Conservation (phyloP, 1,140 invertebrate species). For the Plectrocnemia conspersa region DNA sequence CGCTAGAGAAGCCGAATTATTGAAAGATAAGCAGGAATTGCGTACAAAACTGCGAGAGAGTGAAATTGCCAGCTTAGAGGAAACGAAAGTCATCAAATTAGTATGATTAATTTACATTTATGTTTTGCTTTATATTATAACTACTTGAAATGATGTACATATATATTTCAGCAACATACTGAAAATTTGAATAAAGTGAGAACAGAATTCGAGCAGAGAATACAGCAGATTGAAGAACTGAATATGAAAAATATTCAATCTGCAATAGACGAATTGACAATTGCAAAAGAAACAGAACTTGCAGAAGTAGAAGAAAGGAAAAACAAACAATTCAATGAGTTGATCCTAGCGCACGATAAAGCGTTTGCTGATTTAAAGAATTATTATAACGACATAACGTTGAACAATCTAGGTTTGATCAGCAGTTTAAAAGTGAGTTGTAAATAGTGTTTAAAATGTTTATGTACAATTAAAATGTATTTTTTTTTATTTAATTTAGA, state of each 20-base stretch:
- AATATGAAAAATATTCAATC: conserved; percentile 73
- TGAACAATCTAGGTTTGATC: conserved; percentile 84
- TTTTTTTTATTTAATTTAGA: conserved; percentile 46
- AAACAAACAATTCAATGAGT: conserved; percentile 74
- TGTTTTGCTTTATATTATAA: neutral
- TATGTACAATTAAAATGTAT: neutral
- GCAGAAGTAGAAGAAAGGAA: conserved; percentile 86
- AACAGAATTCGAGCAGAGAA: conserved; percentile 67
- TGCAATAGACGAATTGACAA: conserved; percentile 67
- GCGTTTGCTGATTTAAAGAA: conserved; percentile 85
- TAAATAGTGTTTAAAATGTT: neutral
- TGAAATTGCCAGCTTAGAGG: conserved; percentile 46
- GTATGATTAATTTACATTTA: conserved; percentile 8
- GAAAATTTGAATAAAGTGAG: conserved; percentile 62
- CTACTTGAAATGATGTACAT: neutral
- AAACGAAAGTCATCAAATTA: conserved; percentile 26
- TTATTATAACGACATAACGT: conserved; percentile 90
- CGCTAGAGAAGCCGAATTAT: conserved; percentile 68
- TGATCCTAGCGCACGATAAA: conserved; percentile 79
- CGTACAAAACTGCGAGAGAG: conserved; percentile 70
- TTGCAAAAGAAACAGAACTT: conserved; percentile 70
- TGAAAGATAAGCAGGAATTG: conserved; percentile 73
- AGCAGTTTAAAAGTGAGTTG: conserved; percentile 57
- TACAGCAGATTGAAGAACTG: conserved; percentile 73
- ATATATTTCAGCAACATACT: conserved; percentile 39